Evolutionary conservation across 2,113 vertebrate genomes (phyloP).

Genomic region (Nothocercus julius): DNA sequence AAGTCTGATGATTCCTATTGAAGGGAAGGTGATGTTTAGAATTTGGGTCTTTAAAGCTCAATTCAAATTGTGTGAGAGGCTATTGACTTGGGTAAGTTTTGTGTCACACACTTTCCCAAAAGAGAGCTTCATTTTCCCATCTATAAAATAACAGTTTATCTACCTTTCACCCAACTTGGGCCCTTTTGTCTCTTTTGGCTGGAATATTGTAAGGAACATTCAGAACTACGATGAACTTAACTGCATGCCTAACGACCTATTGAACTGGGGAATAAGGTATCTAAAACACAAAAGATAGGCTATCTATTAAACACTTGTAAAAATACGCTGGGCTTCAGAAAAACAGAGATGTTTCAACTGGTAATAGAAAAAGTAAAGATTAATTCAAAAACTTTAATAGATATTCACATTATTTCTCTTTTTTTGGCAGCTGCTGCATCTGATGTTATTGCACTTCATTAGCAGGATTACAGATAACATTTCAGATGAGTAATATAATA

Average conservation of each 20-base stretch:
- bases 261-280: neutral
- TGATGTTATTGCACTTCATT: conserved; percentile 53
- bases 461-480: conserved; percentile 27
- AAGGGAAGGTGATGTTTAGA: neutral
- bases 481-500: conserved; percentile 32
- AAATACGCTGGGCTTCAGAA: conserved; percentile 10
- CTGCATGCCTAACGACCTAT: conserved; percentile 32
- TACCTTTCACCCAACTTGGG: neutral
- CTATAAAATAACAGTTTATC: conserved; percentile 29
- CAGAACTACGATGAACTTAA: conserved; percentile 27
- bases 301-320: neutral
- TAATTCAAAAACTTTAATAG: neutral
- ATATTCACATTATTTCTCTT: conserved; percentile 7
- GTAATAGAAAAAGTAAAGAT: neutral
- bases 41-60: neutral
- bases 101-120: neutral
- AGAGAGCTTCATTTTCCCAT: conserved; percentile 1
- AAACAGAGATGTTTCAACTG: neutral
- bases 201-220: neutral
- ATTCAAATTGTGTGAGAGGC: neutral
- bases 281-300: conserved; percentile 2
- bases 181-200: conserved; percentile 52
- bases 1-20: neutral
- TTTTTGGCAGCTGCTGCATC: conserved; percentile 12
- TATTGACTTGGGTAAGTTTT: neutral